These are phyloP conservation scores for Paradisaea rubra DNA, from an alignment of 2,113 vertebrate genomes.

Conservation along the genomic window DNA sequence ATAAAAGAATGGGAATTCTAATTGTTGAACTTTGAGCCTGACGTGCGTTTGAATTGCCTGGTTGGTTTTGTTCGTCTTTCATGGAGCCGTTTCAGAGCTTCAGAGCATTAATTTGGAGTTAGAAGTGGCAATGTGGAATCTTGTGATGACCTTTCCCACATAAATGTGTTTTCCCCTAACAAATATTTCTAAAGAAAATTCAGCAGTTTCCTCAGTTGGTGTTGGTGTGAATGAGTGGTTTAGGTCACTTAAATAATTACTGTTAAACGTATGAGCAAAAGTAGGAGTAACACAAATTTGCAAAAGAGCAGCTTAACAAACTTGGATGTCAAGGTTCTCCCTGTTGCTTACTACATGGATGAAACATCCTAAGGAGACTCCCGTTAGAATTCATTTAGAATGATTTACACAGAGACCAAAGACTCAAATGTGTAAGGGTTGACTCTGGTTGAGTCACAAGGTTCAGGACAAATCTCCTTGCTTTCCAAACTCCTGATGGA, in stretches of 20 bases:
- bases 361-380: neutral
- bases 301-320: neutral
- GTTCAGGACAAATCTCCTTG: neutral
- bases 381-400: neutral
- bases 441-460: neutral
- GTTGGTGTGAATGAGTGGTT: neutral
- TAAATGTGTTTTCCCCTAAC: neutral
- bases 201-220: neutral
- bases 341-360: neutral
- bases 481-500: neutral
- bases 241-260: neutral
- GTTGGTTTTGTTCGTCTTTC: neutral
- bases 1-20: fast-evolving
- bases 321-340: neutral
- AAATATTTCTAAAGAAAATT: neutral
- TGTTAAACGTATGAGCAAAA: neutral
- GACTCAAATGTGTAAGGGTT: neutral
- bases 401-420: neutral
- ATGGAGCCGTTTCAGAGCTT: fast-evolving
- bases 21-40: neutral
- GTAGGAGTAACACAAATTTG: neutral
- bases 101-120: neutral
- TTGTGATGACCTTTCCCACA: fast-evolving
- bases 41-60: fast-evolving
- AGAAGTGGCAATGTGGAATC: neutral